Percentiles rank a stretch among this genome's conserved stretches.
phyloP scores from a whole-genome alignment of 2,888 invertebrate species.

The Amphipoea oculea region DNA sequence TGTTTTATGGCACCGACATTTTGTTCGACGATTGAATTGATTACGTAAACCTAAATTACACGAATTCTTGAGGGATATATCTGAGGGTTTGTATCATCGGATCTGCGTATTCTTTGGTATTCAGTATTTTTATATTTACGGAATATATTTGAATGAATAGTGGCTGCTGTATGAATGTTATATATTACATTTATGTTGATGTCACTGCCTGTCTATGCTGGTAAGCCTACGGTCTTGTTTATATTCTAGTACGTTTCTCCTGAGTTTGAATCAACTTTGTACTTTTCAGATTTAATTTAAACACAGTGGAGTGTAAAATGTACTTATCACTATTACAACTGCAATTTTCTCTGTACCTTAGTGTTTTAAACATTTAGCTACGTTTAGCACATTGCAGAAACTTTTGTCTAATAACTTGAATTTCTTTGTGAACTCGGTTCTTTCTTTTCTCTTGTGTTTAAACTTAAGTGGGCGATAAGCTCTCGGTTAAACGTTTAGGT shows the following conservation, averaged over 20 bases:
- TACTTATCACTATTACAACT: slow-evolving; percentile 27
- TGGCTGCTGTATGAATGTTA: neutral
- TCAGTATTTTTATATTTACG: slow-evolving; percentile 31
- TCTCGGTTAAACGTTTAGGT: slow-evolving; percentile 25
- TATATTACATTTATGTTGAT: neutral
- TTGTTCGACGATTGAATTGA: slow-evolving; percentile 62
- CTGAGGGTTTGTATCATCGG: slow-evolving; percentile 1
- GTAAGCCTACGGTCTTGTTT: neutral
- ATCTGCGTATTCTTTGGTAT: slow-evolving; percentile 14
- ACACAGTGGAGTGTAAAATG: neutral
- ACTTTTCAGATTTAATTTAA: slow-evolving; percentile 25
- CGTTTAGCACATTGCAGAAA: slow-evolving; percentile 34
- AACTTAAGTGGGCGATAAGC: slow-evolving; percentile 44
- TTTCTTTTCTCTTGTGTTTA: slow-evolving; percentile 39
- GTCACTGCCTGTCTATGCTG: neutral
- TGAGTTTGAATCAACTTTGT: slow-evolving; percentile 11
- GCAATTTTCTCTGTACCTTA: slow-evolving; percentile 8
- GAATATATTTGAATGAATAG: slow-evolving; percentile 30
- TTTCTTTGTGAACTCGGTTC: slow-evolving; percentile 24
- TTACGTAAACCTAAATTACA: slow-evolving; percentile 34
- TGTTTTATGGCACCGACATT: slow-evolving; percentile 83
- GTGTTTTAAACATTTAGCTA: slow-evolving; percentile 36
- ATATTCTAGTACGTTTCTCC: slow-evolving; percentile 16
- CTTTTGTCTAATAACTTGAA: slow-evolving; percentile 47
- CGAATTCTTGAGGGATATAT: neutral